A percentile compares a stretch with the other conserved stretches of the same genome.
These are phyloP conservation scores for Thaumatotibia leucotreta DNA, from an alignment of 1,140 invertebrate species.

Conservation along the genomic window DNA sequence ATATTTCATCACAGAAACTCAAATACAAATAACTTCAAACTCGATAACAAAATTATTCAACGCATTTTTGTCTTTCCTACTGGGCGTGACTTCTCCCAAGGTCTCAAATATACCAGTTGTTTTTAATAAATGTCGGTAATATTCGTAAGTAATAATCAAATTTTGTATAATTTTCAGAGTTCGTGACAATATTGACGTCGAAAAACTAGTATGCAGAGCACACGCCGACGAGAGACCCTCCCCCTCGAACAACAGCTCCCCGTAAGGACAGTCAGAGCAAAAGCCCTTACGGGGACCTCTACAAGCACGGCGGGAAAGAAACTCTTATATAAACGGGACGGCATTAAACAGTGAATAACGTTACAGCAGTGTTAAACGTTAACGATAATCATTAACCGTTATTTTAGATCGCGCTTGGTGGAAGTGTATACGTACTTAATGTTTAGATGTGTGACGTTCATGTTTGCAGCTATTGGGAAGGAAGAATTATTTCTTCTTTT, in stretches of 20 bases:
- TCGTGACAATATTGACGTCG: constrained; percentile 76
- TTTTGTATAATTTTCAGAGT: constrained; percentile 57
- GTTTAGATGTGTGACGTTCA: constrained; percentile 7
- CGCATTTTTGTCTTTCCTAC: too few relatives aligned
- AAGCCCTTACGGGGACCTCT: constrained; percentile 49
- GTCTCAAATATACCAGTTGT: too few relatives aligned
- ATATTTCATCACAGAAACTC: too few relatives aligned
- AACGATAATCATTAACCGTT: constrained; percentile 15
- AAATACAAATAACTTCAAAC: too few relatives aligned
- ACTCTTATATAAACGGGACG: constrained; percentile 58
- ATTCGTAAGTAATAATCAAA: neutral
- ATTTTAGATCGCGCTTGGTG: constrained; percentile 39
- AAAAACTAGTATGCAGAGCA: constrained; percentile 76
- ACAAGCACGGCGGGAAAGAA: constrained; percentile 63
- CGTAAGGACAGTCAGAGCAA: constrained; percentile 18
- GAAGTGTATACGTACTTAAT: constrained; percentile 50
- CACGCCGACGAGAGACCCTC: constrained; percentile 56
- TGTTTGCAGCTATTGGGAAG: neutral
- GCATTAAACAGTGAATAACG: constrained; percentile 5
- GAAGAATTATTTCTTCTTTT: neutral
- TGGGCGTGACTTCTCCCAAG: too few relatives aligned
- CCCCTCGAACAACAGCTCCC: constrained; percentile 24
- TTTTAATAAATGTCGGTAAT: too few relatives aligned
- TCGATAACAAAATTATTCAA: too few relatives aligned
- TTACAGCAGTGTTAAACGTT: constrained; percentile 21